These are phyloP conservation scores for Sebastes vulpes DNA, from an alignment of 2,797 vertebrate species.

Conservation along the genomic window DNA sequence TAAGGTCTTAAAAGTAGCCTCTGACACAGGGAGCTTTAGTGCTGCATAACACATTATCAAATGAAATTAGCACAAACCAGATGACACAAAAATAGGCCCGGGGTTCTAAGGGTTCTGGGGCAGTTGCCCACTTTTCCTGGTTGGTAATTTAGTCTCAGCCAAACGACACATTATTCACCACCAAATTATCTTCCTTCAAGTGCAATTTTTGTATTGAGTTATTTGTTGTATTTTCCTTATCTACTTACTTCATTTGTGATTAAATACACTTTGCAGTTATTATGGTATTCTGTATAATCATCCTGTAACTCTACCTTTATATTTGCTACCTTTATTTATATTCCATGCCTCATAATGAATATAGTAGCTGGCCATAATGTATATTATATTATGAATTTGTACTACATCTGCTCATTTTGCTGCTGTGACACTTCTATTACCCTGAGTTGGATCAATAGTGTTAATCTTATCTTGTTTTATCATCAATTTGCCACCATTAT, in stretches of 20 bases:
- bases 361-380: too few relatives aligned
- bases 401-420: not conserved
- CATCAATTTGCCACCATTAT: not conserved
- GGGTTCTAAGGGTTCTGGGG: not conserved
- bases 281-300: not conserved
- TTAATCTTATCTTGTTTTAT: not conserved
- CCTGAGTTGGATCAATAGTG: not conserved
- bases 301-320: not conserved
- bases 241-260: not conserved
- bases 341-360: too few relatives aligned
- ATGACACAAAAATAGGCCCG: not conserved
- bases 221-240: not conserved
- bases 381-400: not conserved
- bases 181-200: not conserved
- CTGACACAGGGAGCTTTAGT: not conserved
- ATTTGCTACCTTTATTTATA: too few relatives aligned
- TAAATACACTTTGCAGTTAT: not conserved
- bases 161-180: not conserved
- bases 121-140: too few relatives aligned
- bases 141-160: not conserved
- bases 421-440: not conserved
- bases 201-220: not conserved
- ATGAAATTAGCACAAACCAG: not conserved
- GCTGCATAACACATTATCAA: not conserved
- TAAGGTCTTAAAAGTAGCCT: not conserved